These are phyloP conservation scores for Oligia latruncula DNA, from an alignment of 2,888 invertebrate genomes.

Conservation along the genomic window DNA sequence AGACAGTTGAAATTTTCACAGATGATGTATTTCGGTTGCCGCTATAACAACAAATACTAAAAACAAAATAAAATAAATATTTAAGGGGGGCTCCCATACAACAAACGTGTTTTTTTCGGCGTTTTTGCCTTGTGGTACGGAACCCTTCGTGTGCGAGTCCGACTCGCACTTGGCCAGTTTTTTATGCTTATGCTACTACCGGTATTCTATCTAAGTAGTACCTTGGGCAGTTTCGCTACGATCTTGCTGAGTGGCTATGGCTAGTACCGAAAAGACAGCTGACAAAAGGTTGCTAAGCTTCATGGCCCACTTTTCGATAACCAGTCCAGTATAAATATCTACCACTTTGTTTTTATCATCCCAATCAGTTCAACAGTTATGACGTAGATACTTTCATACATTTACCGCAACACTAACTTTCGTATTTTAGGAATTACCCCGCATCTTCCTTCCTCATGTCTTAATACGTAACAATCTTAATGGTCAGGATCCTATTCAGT, in stretches of 20 bases:
- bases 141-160: no score
- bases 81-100: no score
- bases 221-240: not conserved
- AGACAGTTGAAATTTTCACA: no score
- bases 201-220: not conserved
- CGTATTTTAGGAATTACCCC: not conserved
- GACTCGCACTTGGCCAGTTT: no score
- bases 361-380: not conserved
- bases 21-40: no score
- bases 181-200: not conserved
- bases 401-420: not conserved
- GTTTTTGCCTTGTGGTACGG: no score
- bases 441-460: conserved; percentile 7
- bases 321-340: not conserved
- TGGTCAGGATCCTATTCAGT: not conserved
- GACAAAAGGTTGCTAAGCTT: not conserved
- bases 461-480: not conserved
- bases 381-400: not conserved
- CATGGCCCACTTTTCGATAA: not conserved
- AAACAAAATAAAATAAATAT: no score
- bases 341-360: not conserved
- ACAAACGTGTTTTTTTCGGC: no score
- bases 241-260: not conserved
- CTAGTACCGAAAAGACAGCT: not conserved
- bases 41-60: no score